Evolutionary conservation across 2,113 vertebrate genomes (phyloP).

Genomic region (Syngnathus floridae): DNA sequence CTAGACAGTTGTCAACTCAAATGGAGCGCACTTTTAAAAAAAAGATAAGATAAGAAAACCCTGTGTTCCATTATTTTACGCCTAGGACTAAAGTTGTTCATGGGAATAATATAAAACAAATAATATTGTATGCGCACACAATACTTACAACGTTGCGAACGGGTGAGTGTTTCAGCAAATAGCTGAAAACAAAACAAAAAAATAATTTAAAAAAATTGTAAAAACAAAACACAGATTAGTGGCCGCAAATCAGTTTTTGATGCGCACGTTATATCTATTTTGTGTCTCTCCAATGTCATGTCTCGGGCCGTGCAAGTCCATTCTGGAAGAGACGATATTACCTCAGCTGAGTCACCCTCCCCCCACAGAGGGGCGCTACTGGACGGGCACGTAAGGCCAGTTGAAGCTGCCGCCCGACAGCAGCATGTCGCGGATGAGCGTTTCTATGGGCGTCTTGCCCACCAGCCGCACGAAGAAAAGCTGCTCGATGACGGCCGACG

Average conservation of each 20-base stretch:
- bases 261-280: neutral
- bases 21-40: neutral
- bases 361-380: constrained; percentile 58
- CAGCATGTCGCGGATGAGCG: constrained; percentile 98
- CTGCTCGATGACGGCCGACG: constrained; percentile 98
- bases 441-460: constrained; percentile 99
- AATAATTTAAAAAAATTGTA: neutral
- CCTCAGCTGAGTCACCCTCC: neutral
- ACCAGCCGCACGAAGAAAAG: constrained; percentile 99
- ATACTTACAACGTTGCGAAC: neutral
- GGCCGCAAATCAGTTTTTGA: neutral
- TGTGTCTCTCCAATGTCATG: neutral
- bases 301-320: neutral
- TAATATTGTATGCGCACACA: neutral
- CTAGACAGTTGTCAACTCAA: neutral
- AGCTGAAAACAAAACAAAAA: neutral
- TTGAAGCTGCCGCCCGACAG: constrained; percentile 98
- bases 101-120: neutral
- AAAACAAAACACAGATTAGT: neutral
- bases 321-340: neutral
- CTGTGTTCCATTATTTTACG: neutral
- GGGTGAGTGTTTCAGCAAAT: neutral
- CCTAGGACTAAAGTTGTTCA: neutral
- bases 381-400: constrained; percentile 98
- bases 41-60: neutral